Evolutionary conservation across 2,797 vertebrate species (phyloP), one percentile per base, ranked within the genome.

Genomic region (Kryptopterus vitreolus): DNA sequence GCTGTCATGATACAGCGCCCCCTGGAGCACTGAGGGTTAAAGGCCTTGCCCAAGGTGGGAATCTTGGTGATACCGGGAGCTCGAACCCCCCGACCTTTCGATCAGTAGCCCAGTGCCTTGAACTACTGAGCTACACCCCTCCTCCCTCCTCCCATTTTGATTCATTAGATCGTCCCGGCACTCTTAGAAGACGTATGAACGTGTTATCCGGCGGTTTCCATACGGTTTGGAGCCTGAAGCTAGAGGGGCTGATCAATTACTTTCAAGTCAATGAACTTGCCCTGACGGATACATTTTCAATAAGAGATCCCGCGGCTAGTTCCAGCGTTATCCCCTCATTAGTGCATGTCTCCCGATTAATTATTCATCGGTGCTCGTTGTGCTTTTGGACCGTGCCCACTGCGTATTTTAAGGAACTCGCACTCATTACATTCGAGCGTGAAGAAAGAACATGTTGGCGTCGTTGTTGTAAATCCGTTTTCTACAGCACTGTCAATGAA

Each of bases 131-230:
- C n/a, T n/a, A n/a, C n/a, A n/a, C n/a, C n/a, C n/a, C n/a, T n/a
- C n/a, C n/a, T n/a, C n/a, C n/a, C n/a, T n/a, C n/a, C n/a, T n/a
- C n/a, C n/a, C 57, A 76, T 9, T 62, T 48, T 76, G 73, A 76
- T 50, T 31, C 57, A 76, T 76, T 29, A 76, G 74, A 29, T 63
- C 38, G n/a, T 76, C 38, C 46, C 58, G n/a, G 18, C 74, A 22
- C 57, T 52, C 18, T 59, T 38, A 50, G 74, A 29, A 76, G 74
- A 76, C 43, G 33, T 62, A 63, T 52, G 72, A 46, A 75, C 2
- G 55, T 75, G 72, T 43, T 59, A 22, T 59, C 7, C 15, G 0
- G n/a, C 58, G 53, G 22, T 58, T 74, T 74, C 53, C 35, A 43
- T 43, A 18, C 43, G 73, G 38, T 76, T 61, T 48, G 38, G 26